Evolutionary conservation across 2,113 vertebrate genomes (phyloP), one percentile per base, ranked within the genome.

Genomic region (Entelurus aequoreus): DNA sequence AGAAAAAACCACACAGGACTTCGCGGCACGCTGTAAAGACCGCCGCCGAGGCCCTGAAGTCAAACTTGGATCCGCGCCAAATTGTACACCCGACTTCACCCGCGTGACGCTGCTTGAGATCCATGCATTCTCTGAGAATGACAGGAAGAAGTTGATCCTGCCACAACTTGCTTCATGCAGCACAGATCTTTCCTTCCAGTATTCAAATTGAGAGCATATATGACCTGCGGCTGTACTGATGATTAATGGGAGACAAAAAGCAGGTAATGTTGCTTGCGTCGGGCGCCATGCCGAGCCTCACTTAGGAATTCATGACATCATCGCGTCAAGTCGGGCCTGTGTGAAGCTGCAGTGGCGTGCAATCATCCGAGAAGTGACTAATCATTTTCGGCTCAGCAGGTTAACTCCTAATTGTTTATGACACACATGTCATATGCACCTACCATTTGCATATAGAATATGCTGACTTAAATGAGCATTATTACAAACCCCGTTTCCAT

Each of bases 241-340:
- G 71, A 83, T 75, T 71, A 69, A 84, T 69, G 76, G 44, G 8
- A 53, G 40, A 0, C 66, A 69, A 84, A 48, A 71, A 72, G 48
- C 75, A 80, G 83, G 72, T 72, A 66, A 66, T 55, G 66, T 60
- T 81, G 79, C 77, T 72, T 36, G 72, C 70, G 65, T 48, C 63
- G 38, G 71, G 50, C 16, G 54, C 69, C 78, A 15, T 52, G 73
- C 28, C 79, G 15, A 73, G 76, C 66, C 76, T 64, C 16, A 0
- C 52, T 0, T 8, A 72, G 79, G 83, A 81, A 87, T 85, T 75
- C 52, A 77, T 81, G 81, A 83, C 66, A 49, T 72, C 72, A 62
- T 52, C 19, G 35, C 60, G 60, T 60, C 68, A 28, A 4, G 51
- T 40, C 46, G 42, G 54, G 54, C 56, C 15, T 6, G 6, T 60